Conservation (phyloP, 2,888 invertebrate species). For the Lasioglossum morio region DNA sequence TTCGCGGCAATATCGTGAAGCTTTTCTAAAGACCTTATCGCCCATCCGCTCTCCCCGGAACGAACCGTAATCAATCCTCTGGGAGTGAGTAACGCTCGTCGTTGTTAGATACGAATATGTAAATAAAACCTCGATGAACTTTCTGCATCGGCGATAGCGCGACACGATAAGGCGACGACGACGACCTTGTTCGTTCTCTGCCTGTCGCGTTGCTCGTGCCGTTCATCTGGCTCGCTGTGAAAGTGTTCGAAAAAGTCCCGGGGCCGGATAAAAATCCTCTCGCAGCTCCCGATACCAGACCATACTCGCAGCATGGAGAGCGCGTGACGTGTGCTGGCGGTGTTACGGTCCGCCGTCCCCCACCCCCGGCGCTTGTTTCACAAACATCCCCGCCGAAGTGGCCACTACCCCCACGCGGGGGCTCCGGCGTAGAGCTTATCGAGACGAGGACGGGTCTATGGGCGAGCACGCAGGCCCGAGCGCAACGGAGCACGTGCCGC, state of each 20-base stretch:
- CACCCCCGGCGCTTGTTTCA: slow-evolving; percentile 56
- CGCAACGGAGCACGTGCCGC: slow-evolving; percentile 55
- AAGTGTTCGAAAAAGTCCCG: slow-evolving; percentile 1
- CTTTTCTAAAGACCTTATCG: slow-evolving; percentile 6
- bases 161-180: slow-evolving; percentile 56
- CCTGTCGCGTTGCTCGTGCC: not conserved
- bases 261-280: not conserved
- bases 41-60: not conserved
- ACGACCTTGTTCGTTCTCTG: not conserved
- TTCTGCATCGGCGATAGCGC: slow-evolving; percentile 55
- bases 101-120: slow-evolving; percentile 70
- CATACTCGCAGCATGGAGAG: slow-evolving; percentile 67
- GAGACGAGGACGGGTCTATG: slow-evolving; percentile 57
- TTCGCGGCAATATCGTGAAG: not conserved
- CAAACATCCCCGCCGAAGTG: slow-evolving; percentile 59
- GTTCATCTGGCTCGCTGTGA: not conserved
- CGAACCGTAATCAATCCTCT: slow-evolving; percentile 34
- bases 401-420: slow-evolving; percentile 48
- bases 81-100: slow-evolving; percentile 61
- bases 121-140: slow-evolving; percentile 59
- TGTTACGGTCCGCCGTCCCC: slow-evolving; percentile 72
- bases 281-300: slow-evolving; percentile 46
- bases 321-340: slow-evolving; percentile 76
- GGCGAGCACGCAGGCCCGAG: slow-evolving; percentile 50
- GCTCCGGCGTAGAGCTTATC: slow-evolving; percentile 29